Evolutionary conservation across 2,113 vertebrate genomes (phyloP).

Genomic region (Odocoileus virginianus): DNA sequence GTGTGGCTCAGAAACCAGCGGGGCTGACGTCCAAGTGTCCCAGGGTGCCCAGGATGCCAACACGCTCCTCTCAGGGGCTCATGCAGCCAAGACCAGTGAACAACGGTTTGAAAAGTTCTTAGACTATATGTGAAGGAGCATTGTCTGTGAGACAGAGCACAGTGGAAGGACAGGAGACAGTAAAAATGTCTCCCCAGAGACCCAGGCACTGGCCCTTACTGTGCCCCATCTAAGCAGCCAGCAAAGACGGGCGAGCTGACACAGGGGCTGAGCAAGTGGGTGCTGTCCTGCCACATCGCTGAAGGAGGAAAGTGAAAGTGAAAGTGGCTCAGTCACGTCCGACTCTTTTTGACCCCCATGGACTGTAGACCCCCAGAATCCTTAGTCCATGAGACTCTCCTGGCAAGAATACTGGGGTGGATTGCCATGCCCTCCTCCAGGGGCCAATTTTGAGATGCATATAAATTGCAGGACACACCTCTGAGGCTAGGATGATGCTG

Average conservation of each 20-base stretch:
- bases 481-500: neutral
- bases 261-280: neutral
- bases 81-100: fast-evolving
- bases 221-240: neutral
- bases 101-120: neutral
- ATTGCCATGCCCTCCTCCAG: neutral
- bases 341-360: neutral
- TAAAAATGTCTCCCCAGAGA: neutral
- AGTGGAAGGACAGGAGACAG: neutral
- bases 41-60: neutral
- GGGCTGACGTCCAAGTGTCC: too few species aligned
- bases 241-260: fast-evolving
- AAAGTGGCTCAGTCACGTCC: neutral
- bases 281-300: neutral
- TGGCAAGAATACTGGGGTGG: neutral
- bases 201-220: neutral
- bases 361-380: neutral
- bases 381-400: neutral
- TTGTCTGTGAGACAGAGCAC: neutral
- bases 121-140: neutral
- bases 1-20: neutral
- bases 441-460: neutral
- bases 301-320: neutral
- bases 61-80: neutral
- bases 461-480: neutral